phyloP scores from a whole-genome alignment of 92 coral and sea anemone species.

The Desmophyllum pertusum region DNA sequence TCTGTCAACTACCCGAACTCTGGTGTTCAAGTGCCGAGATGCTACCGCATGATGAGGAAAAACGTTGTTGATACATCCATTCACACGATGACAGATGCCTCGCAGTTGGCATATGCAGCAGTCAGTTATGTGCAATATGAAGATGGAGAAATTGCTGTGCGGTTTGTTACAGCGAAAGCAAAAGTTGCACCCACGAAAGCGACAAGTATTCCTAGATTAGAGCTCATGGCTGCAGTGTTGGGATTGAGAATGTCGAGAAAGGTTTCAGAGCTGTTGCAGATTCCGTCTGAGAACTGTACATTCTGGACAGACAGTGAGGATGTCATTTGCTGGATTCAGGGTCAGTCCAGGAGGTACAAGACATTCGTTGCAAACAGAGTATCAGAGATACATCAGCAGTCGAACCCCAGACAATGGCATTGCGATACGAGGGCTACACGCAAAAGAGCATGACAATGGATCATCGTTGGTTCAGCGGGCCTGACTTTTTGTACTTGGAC shows the following conservation, averaged over 20 bases:
- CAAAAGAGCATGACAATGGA: conserved; percentile 42
- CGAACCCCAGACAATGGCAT: conserved; percentile 44
- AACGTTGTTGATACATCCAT: conserved; percentile 6
- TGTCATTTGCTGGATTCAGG: conserved; percentile 51
- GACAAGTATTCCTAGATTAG: conserved; percentile 36
- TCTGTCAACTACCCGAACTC: conserved; percentile 13
- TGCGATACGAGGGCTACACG: conserved; percentile 45
- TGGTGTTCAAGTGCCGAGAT: conserved; percentile 21
- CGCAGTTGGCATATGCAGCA: conserved; percentile 49
- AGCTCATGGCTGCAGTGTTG: conserved; percentile 61
- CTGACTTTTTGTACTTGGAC: conserved; percentile 49
- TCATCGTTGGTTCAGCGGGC: conserved; percentile 61
- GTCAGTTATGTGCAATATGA: conserved; percentile 55
- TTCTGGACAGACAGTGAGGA: conserved; percentile 69
- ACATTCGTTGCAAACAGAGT: conserved; percentile 47
- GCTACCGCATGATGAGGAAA: neutral
- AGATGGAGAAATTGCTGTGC: conserved; percentile 40
- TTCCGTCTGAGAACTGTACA: conserved; percentile 16
- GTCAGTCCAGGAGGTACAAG: conserved; percentile 48
- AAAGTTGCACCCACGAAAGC: conserved; percentile 64
- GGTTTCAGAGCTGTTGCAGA: conserved; percentile 36
- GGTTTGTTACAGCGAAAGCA: conserved; percentile 64
- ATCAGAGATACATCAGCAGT: conserved; percentile 44
- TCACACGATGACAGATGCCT: conserved; percentile 63
- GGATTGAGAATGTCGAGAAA: conserved; percentile 57